Conservation (phyloP, 2,888 invertebrate genomes). For the Monoplex corrugatus region DNA sequence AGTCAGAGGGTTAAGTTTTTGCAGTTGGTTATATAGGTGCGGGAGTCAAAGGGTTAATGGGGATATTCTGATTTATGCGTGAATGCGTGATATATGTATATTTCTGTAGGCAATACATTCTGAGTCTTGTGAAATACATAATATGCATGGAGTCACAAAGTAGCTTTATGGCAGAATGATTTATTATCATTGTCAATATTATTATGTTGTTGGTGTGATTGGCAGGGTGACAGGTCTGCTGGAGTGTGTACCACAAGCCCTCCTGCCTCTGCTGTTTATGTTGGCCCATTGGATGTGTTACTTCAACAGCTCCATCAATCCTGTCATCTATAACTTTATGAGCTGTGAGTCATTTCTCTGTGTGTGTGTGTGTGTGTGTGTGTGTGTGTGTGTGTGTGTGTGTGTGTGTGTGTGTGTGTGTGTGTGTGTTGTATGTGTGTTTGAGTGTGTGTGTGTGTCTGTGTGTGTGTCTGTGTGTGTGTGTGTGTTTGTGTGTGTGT, state of each 20-base stretch:
- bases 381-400: neutral
- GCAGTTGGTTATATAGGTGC: too few species aligned
- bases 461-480: neutral
- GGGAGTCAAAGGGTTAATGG: too few species aligned
- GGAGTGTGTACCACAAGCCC: constrained; percentile 43
- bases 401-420: neutral
- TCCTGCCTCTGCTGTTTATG: constrained; percentile 82
- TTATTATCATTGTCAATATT: too few species aligned
- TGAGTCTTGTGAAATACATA: too few species aligned
- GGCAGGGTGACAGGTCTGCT: constrained; percentile 50
- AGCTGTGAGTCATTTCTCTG: constrained; percentile 86
- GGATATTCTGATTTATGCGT: too few species aligned
- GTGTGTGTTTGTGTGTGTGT: too few species aligned
- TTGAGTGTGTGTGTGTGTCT: neutral
- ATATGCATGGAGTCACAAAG: too few species aligned
- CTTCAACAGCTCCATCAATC: constrained; percentile 95
- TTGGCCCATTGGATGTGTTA: constrained; percentile 94
- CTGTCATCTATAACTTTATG: constrained; percentile 97
- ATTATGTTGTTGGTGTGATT: too few species aligned
- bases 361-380: neutral
- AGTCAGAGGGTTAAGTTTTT: too few species aligned
- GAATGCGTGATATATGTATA: too few species aligned
- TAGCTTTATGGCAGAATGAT: too few species aligned
- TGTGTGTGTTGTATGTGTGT: neutral
- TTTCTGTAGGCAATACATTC: too few species aligned